Conservation (phyloP, 2,888 invertebrate species). For the Hirtodrosophila histrioides region DNA sequence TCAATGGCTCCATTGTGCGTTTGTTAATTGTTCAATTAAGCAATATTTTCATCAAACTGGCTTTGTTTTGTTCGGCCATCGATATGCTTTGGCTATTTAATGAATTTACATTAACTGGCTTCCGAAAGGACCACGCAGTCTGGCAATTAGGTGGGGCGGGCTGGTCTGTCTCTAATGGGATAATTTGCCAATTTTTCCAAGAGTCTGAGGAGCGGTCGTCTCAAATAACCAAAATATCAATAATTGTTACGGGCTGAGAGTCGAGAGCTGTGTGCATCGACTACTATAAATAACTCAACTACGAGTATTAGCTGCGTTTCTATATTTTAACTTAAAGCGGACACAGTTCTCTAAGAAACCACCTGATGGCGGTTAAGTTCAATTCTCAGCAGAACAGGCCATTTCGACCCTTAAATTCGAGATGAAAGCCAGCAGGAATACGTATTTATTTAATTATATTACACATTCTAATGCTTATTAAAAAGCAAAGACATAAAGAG, state of each 20-base stretch:
- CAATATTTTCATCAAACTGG: constrained; percentile 54
- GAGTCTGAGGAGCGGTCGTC: not conserved
- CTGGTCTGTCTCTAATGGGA: constrained; percentile 14
- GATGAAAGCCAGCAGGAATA: no score
- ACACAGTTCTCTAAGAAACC: no score
- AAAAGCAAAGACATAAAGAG: no score
- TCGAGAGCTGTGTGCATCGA: no score
- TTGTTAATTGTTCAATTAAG: constrained; percentile 79
- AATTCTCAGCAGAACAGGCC: no score
- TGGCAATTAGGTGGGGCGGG: not conserved
- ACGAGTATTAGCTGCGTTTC: no score
- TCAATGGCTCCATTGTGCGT: constrained; percentile 58
- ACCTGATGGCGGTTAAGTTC: no score
- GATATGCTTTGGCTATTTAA: constrained; percentile 42
- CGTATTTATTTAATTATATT: no score
- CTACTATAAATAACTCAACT: no score
- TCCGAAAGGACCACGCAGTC: not conserved
- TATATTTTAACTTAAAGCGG: no score
- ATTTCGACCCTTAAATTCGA: no score
- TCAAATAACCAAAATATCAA: not conserved
- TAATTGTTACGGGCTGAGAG: not conserved
- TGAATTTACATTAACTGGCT: constrained; percentile 54
- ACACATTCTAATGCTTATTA: no score
- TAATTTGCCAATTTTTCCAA: constrained; percentile 44
- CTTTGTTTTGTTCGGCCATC: constrained; percentile 47